Evolutionary conservation across 2,113 vertebrate genomes (phyloP).

Genomic region (Saimiri boliviensis): DNA sequence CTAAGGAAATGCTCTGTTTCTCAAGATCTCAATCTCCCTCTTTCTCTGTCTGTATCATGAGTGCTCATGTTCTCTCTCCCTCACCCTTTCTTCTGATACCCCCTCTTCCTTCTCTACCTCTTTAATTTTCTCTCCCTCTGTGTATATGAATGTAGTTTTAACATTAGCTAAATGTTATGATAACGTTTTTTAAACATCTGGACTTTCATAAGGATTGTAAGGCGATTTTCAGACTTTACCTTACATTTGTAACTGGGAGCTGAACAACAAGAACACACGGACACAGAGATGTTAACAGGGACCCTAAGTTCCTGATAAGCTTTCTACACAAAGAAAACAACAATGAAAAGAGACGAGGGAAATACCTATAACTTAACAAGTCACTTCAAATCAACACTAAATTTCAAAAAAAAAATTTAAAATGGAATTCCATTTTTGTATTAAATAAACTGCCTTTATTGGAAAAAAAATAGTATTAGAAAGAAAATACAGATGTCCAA

Average conservation of each 20-base stretch:
- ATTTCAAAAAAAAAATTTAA: not conserved
- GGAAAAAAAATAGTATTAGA: not conserved
- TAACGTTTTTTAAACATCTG: not conserved
- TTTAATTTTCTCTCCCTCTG: not conserved
- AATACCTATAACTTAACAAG: not conserved
- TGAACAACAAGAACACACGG: too few species aligned
- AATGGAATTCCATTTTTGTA: not conserved
- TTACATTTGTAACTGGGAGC: too few species aligned
- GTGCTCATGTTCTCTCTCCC: not conserved
- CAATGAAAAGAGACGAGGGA: not conserved
- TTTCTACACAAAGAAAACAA: not conserved
- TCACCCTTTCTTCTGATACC: not conserved
- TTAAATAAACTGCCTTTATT: not conserved
- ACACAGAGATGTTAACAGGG: too few species aligned
- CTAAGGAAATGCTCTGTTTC: not conserved
- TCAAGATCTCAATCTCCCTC: not conserved
- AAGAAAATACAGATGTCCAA: not conserved
- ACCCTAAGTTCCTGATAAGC: not conserved
- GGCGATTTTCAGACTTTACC: constrained; percentile 4
- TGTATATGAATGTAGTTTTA: not conserved
- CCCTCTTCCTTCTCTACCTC: not conserved
- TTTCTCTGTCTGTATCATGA: not conserved
- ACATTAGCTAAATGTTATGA: not conserved
- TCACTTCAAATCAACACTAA: not conserved
- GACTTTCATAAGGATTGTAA: not conserved